Evolutionary conservation across 2,888 invertebrate genomes (phyloP), one percentile per base, ranked within the genome.

Genomic region (Parochlus steinenii): DNA sequence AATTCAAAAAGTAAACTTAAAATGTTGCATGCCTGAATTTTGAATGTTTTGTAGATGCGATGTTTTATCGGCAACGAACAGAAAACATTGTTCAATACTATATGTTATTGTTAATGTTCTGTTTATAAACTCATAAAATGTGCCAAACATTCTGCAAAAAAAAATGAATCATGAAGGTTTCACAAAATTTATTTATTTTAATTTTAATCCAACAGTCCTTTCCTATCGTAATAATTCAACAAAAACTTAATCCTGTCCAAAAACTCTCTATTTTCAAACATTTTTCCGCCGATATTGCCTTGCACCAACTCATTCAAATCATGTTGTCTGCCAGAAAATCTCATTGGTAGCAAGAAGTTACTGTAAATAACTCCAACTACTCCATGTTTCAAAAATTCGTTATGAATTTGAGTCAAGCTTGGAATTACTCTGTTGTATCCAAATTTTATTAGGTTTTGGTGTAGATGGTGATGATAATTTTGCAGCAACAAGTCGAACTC

Each of bases 131-230:
- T n/a, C n/a, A n/a, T n/a, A n/a, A n/a, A n/a, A n/a, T n/a, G n/a
- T n/a, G n/a, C n/a, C n/a, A n/a, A n/a, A n/a, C n/a, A n/a, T n/a
- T n/a, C n/a, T n/a, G n/a, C n/a, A n/a, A n/a, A n/a, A n/a, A n/a
- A n/a, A n/a, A n/a, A n/a, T n/a, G n/a, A n/a, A n/a, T n/a, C n/a
- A n/a, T n/a, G n/a, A n/a, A n/a, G n/a, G n/a, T n/a, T n/a, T n/a
- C n/a, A n/a, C n/a, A n/a, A n/a, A n/a, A n/a, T n/a, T n/a, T n/a
- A n/a, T n/a, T n/a, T n/a, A n/a, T n/a, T n/a, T n/a, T n/a, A n/a
- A n/a, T 30, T 17, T 30, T 24, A 36, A 14, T 37, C 28, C 11
- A 37, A 23, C 17, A 32, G 27, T 12, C 38, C 38, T 28, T 38
- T 38, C 8, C 29, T 17, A 24, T 33, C 25, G 11, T 31, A 38